Conservation (phyloP, 1,140 invertebrate species). For the Hormaphis cornu region DNA sequence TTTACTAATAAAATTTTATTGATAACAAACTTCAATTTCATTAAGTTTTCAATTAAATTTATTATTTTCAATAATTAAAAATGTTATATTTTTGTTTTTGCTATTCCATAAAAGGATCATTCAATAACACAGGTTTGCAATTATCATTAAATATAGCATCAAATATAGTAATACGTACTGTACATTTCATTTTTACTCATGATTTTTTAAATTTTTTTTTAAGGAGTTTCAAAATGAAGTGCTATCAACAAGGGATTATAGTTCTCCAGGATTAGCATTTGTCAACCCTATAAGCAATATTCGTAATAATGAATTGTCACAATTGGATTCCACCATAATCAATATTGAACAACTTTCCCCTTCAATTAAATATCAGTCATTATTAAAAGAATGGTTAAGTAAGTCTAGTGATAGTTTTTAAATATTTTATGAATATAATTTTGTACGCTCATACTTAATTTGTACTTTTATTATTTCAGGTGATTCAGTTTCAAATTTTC, state of each 20-base stretch:
- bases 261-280: constrained; percentile 27
- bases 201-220: background rate
- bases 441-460: background rate
- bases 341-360: constrained; percentile 25
- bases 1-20: too few species aligned
- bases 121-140: constrained; percentile 3
- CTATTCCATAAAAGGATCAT: background rate
- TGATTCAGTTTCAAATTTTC: constrained; percentile 50
- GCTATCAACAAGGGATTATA: constrained; percentile 6
- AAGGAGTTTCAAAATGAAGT: constrained; percentile 28
- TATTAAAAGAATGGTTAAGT: constrained; percentile 28
- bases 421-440: background rate
- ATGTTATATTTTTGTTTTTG: background rate
- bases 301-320: constrained; percentile 1
- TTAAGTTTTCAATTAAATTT: too few species aligned
- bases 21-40: too few species aligned
- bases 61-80: too few species aligned
- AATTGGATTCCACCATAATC: constrained; percentile 12
- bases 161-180: too few species aligned
- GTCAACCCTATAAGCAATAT: constrained; percentile 24
- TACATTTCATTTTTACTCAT: background rate
- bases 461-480: background rate
- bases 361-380: constrained; percentile 28
- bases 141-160: too few species aligned
- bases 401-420: background rate